Conservation (phyloP, 2,113 vertebrate species). For the Acanthisitta chloris region DNA sequence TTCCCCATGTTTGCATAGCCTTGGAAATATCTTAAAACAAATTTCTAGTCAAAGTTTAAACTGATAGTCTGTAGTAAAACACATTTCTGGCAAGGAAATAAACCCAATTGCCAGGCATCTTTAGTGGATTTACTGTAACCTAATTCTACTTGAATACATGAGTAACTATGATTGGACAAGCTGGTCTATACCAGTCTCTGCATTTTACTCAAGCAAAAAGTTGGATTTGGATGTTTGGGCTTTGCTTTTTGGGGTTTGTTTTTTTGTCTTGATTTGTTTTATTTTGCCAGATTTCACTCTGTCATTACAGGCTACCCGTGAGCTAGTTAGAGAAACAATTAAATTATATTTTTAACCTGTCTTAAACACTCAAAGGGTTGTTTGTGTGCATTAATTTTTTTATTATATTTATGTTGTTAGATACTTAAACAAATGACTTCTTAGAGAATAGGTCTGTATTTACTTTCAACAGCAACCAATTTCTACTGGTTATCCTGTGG, state of each 20-base stretch:
- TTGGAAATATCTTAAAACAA: neutral
- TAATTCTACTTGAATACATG: neutral
- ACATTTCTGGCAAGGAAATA: neutral
- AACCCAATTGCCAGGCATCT: neutral
- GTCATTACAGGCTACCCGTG: neutral
- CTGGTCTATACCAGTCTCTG: neutral
- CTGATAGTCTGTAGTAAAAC: neutral
- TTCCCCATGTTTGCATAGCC: neutral
- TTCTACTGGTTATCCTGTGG: neutral
- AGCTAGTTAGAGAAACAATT: neutral
- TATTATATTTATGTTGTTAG: neutral
- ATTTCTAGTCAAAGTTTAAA: neutral
- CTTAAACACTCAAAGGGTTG: neutral
- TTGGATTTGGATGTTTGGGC: neutral
- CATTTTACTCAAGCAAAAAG: neutral
- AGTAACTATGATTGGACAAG: neutral
- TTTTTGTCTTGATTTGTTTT: neutral
- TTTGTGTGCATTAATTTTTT: neutral
- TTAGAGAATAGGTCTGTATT: neutral
- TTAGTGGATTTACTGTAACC: neutral
- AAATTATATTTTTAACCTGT: neutral
- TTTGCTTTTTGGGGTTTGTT: neutral
- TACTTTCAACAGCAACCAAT: neutral
- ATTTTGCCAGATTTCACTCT: neutral
- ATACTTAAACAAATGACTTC: neutral